Conservation (phyloP, 2,113 vertebrate species). For the Kryptolebias marmoratus region DNA sequence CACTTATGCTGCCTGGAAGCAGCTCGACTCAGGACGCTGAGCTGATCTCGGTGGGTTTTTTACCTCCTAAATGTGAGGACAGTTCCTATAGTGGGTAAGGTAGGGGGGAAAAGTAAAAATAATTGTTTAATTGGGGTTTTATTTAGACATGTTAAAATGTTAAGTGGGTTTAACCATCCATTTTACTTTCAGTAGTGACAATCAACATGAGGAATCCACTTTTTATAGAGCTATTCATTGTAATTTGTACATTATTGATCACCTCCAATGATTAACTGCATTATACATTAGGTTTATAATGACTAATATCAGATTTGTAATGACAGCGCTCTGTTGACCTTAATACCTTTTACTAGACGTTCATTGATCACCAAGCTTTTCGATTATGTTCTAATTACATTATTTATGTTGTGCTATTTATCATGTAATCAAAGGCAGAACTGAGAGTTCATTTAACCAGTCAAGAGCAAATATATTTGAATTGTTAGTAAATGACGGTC, state of each 20-base stretch:
- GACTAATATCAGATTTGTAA: slow-evolving; percentile 26
- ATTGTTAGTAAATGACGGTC: too few relatives aligned
- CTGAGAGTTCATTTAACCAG: neutral
- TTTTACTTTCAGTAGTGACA: too few relatives aligned
- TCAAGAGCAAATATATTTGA: too few relatives aligned
- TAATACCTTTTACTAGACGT: slow-evolving; percentile 5
- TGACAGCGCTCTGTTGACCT: slow-evolving; percentile 10
- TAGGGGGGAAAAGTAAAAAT: too few relatives aligned
- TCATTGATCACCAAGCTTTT: slow-evolving; percentile 19
- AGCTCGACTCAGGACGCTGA: neutral
- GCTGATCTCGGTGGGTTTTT: neutral
- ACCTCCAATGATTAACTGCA: slow-evolving; percentile 1
- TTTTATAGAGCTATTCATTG: too few relatives aligned
- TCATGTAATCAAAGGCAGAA: slow-evolving; percentile 1
- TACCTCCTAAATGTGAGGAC: neutral
- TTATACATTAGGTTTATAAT: neutral
- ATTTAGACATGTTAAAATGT: too few relatives aligned
- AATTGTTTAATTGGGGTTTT: too few relatives aligned
- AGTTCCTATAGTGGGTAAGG: neutral
- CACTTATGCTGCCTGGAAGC: neutral
- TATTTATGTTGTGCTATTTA: slow-evolving; percentile 30
- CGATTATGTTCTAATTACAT: slow-evolving; percentile 5
- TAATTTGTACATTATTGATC: neutral
- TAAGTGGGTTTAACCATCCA: too few relatives aligned
- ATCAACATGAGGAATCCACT: too few relatives aligned